These are phyloP conservation scores for Maniola jurtina DNA, from an alignment of 1,140 invertebrate species.

Conservation along the genomic window DNA sequence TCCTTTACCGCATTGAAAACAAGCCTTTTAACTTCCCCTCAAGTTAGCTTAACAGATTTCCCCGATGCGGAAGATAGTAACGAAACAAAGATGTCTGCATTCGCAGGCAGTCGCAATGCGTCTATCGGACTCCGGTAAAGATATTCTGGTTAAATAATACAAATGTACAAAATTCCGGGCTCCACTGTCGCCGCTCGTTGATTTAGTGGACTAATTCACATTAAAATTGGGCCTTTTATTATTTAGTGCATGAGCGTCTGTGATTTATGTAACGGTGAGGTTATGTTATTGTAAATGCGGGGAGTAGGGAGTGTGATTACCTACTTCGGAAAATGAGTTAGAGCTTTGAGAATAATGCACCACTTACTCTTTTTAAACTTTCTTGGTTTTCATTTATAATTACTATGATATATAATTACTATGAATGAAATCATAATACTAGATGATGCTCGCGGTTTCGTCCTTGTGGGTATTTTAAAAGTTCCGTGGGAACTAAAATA, in stretches of 20 bases:
- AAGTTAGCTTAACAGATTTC: constrained; percentile 31
- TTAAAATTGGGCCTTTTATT: constrained; percentile 12
- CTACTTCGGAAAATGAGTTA: no score
- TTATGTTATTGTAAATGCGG: not conserved
- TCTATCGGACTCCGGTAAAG: constrained; percentile 27
- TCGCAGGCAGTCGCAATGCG: constrained; percentile 37
- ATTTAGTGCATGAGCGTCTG: not conserved
- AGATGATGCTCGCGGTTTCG: no score
- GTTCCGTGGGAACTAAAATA: no score
- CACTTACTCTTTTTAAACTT: no score
- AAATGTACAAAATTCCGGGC: constrained; percentile 14
- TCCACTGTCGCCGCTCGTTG: not conserved
- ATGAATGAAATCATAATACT: no score
- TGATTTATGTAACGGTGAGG: constrained; percentile 1
- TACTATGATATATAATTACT: no score
- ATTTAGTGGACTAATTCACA: constrained; percentile 8
- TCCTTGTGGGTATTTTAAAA: no score
- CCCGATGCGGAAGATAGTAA: constrained; percentile 35
- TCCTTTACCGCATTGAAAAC: no score
- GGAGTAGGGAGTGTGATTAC: not conserved
- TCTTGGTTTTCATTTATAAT: no score
- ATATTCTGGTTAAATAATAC: constrained; percentile 11
- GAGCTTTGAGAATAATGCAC: no score
- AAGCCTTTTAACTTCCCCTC: not conserved
- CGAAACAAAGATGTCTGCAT: constrained; percentile 40